These are phyloP conservation scores for Glaucomys volans DNA, from an alignment of 2,113 vertebrate species.

Conservation along the genomic window DNA sequence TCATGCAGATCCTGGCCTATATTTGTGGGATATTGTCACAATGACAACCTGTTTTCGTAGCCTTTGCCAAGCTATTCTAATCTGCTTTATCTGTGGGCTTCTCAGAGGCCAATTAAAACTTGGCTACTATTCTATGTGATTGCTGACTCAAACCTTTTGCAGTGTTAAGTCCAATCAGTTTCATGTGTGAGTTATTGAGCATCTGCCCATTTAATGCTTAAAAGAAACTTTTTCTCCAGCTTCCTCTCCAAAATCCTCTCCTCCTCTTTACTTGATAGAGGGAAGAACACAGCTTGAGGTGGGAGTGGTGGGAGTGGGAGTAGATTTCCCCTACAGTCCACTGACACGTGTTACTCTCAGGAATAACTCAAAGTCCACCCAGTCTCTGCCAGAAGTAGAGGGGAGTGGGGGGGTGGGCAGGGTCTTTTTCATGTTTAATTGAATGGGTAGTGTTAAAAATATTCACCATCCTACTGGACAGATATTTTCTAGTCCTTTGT, in stretches of 20 bases:
- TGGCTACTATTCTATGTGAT: background rate
- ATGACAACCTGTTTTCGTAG: background rate
- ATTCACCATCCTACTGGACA: background rate
- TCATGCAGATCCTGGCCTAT: background rate
- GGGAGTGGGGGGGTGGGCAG: rapidly evolving
- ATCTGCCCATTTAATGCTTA: background rate
- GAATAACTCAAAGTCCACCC: background rate
- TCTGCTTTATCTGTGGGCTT: background rate
- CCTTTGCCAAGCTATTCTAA: background rate
- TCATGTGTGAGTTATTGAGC: background rate
- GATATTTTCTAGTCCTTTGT: background rate
- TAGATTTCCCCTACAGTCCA: background rate
- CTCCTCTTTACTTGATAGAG: background rate
- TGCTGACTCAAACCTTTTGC: background rate
- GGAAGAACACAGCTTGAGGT: background rate
- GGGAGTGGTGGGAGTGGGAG: background rate
- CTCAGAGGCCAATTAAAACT: background rate
- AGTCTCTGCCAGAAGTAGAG: background rate
- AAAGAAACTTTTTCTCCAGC: background rate
- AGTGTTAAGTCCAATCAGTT: background rate
- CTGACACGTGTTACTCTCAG: background rate
- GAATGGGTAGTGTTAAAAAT: background rate
- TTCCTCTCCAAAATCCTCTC: background rate
- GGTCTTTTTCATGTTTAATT: background rate
- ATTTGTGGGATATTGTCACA: background rate